Evolutionary conservation across 2,888 invertebrate species (phyloP).

Genomic region (Sepioteuthis lessoniana): DNA sequence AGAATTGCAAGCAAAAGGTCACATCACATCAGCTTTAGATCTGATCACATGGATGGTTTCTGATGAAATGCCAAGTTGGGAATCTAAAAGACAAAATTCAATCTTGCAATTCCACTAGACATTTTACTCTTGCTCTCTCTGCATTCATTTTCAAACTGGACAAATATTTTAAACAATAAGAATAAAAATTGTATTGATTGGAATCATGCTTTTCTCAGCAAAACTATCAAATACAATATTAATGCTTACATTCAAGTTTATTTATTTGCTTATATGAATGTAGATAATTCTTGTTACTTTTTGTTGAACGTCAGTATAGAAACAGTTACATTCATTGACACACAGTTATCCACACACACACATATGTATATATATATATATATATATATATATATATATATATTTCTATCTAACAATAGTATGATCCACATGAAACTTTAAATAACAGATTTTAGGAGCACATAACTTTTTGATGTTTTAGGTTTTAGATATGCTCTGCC

Average conservation of each 20-base stretch:
- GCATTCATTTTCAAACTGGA: not conserved
- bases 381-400: too few species aligned
- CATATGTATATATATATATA: too few species aligned
- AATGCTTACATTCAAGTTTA: not conserved
- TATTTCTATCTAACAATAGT: too few species aligned
- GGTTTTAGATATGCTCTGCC: too few species aligned
- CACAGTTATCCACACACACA: too few species aligned
- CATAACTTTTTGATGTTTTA: too few species aligned
- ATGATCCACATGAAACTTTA: too few species aligned
- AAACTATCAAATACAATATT: not conserved
- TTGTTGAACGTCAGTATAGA: too few species aligned
- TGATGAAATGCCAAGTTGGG: not conserved
- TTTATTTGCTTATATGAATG: not conserved
- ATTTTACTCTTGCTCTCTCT: not conserved
- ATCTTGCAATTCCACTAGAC: not conserved
- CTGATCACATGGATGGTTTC: not conserved
- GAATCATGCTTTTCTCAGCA: not conserved
- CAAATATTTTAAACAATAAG: not conserved
- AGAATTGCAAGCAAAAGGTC: slow-evolving; percentile 9
- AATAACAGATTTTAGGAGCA: too few species aligned
- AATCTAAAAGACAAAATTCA: not conserved
- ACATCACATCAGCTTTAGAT: not conserved
- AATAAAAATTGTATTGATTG: not conserved
- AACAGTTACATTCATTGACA: too few species aligned
- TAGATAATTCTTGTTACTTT: too few species aligned